These are phyloP conservation scores for Pristionchus fissidentatus DNA, from an alignment of 2,888 invertebrate species.

Conservation along the genomic window DNA sequence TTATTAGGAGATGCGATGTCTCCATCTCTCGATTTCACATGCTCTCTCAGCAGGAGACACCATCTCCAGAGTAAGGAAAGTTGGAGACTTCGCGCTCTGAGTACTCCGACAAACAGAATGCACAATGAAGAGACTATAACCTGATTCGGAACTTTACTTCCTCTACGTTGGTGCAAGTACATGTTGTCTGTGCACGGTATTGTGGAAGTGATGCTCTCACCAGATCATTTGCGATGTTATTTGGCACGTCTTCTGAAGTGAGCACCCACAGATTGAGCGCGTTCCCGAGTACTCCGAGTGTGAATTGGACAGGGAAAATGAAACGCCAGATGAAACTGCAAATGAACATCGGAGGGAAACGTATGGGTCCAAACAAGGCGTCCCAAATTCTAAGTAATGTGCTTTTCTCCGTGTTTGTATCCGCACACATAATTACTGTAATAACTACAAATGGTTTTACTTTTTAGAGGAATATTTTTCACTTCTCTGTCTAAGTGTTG, in stretches of 20 bases:
- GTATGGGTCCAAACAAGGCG: no score
- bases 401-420: no score
- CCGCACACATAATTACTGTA: no score
- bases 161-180: neutral
- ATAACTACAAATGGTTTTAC: no score
- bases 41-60: neutral
- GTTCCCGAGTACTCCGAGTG: slow-evolving; percentile 72
- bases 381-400: no score
- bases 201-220: slow-evolving; percentile 53
- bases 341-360: no score
- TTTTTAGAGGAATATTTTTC: no score
- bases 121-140: neutral
- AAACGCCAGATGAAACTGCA: slow-evolving; percentile 66
- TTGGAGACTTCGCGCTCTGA: no score
- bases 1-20: no score
- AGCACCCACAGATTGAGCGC: slow-evolving; percentile 71
- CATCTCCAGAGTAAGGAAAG: neutral
- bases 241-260: slow-evolving; percentile 70
- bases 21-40: slow-evolving; percentile 14
- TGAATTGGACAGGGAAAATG: slow-evolving; percentile 72
- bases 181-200: neutral
- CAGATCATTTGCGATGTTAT: slow-evolving; percentile 74
- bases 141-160: neutral
- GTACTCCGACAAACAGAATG: no score
- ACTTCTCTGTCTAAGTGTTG: no score